Evolutionary conservation across 2,113 vertebrate species (phyloP).

Genomic region (Peucedramus taeniatus): DNA sequence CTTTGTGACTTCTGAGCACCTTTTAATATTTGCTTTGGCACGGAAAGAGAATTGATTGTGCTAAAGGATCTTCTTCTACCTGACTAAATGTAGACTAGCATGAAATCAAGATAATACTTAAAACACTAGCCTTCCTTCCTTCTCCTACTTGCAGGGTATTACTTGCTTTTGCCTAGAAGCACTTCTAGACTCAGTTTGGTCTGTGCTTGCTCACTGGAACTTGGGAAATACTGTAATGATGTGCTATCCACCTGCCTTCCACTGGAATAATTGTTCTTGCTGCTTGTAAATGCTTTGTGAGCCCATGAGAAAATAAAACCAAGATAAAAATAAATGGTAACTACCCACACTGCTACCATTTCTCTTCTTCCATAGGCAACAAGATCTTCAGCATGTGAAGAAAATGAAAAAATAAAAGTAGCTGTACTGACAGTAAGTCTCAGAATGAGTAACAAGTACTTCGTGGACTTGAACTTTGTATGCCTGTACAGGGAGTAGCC

Average conservation of each 20-base stretch:
- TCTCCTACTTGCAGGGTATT: neutral
- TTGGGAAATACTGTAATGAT: neutral
- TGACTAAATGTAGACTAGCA: neutral
- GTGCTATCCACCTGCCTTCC: neutral
- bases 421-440: neutral
- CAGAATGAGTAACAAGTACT: neutral
- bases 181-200: neutral
- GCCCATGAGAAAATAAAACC: neutral
- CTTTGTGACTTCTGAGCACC: neutral
- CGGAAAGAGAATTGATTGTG: neutral
- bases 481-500: neutral
- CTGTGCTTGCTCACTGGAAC: neutral
- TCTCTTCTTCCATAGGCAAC: neutral
- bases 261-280: neutral
- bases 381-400: neutral
- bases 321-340: neutral
- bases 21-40: neutral
- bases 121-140: neutral
- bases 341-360: neutral
- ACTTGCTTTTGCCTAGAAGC: neutral
- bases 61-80: neutral
- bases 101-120: neutral
- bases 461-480: neutral
- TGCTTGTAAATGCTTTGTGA: neutral
- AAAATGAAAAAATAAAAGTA: neutral